Evolutionary conservation across 2,113 vertebrate species (phyloP).

Genomic region (Macrotis lagotis): DNA sequence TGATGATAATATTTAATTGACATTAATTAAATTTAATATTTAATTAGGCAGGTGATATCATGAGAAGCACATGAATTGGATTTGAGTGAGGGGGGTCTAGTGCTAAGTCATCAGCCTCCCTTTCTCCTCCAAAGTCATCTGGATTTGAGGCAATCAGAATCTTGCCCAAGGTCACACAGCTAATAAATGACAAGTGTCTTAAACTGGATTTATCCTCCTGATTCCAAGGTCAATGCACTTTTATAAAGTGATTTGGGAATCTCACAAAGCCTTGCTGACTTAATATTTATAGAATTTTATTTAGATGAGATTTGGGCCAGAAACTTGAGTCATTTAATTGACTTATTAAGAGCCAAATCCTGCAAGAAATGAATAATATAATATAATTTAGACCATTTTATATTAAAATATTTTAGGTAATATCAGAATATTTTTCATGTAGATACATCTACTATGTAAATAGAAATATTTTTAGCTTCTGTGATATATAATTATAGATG

Average conservation of each 20-base stretch:
- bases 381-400: neutral
- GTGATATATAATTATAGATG: neutral
- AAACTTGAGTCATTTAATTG: conserved; percentile 10
- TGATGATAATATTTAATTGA: too few relatives aligned
- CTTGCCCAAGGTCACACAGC: too few relatives aligned
- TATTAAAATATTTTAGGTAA: neutral
- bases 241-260: neutral
- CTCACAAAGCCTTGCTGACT: neutral
- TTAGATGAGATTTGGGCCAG: neutral
- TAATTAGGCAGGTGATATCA: too few relatives aligned
- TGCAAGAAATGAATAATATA: neutral
- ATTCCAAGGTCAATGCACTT: too few relatives aligned
- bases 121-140: too few relatives aligned
- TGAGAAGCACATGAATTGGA: too few relatives aligned
- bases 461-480: neutral
- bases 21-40: too few relatives aligned
- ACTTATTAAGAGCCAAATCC: conserved; percentile 12
- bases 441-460: neutral
- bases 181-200: too few relatives aligned
- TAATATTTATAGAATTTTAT: neutral
- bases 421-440: neutral
- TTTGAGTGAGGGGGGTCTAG: too few relatives aligned
- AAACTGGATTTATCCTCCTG: too few relatives aligned
- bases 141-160: too few relatives aligned
- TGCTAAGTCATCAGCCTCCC: too few relatives aligned